Conservation (phyloP, 2,797 vertebrate genomes). For the Halcyon badia region DNA sequence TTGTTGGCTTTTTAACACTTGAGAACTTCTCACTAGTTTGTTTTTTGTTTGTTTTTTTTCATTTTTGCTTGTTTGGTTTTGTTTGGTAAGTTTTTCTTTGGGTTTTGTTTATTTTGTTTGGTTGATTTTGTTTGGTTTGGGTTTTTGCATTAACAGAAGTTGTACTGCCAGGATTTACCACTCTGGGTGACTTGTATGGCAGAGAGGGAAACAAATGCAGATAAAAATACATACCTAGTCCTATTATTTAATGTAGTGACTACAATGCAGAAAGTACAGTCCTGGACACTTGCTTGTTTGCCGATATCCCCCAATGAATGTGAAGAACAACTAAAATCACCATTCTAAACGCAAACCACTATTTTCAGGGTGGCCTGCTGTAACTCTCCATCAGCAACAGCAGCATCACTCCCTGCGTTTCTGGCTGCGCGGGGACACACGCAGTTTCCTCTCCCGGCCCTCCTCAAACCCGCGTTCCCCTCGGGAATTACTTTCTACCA, state of each 20-base stretch:
- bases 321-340: neutral
- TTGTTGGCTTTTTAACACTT: neutral
- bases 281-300: neutral
- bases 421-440: too few relatives aligned
- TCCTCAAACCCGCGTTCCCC: neutral
- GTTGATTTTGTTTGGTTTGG: neutral
- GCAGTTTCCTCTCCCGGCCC: neutral
- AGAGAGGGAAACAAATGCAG: neutral
- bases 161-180: neutral
- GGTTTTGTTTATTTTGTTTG: neutral
- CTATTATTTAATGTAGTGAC: neutral
- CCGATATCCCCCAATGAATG: neutral
- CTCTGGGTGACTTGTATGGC: neutral
- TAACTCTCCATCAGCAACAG: neutral
- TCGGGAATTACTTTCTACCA: neutral
- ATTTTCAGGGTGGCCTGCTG: neutral
- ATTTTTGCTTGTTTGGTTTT: too few relatives aligned
- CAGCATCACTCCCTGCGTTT: too few relatives aligned
- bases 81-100: neutral
- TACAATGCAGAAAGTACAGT: neutral
- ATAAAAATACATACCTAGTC: neutral
- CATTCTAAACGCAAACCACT: neutral
- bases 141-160: neutral
- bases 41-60: too few relatives aligned
- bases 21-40: neutral